Conservation (phyloP, 1,140 invertebrate species). For the Caenorhabditis elegans region DNA sequence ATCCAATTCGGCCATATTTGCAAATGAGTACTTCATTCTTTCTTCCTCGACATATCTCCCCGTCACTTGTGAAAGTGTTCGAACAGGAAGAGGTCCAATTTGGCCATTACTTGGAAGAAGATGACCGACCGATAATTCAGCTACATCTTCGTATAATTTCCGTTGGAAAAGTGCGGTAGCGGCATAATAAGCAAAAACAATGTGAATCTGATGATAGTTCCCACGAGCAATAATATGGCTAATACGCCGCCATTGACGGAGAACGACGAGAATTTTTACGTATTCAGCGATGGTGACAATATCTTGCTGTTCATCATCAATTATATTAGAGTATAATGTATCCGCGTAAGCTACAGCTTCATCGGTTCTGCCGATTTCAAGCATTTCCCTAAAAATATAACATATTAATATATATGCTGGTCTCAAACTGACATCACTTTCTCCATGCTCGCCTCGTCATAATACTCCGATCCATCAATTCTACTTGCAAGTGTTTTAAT, state of each 20-base stretch:
- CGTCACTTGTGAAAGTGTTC: background rate
- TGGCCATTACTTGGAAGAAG: background rate
- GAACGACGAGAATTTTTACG: background rate
- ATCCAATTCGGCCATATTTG: background rate
- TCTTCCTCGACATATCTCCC: constrained; percentile 4
- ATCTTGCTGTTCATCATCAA: background rate
- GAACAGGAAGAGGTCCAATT: background rate
- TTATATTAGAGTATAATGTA: background rate
- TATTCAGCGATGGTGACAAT: constrained; percentile 7
- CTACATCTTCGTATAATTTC: background rate
- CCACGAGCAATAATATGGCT: background rate
- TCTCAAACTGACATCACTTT: background rate
- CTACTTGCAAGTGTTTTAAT: background rate
- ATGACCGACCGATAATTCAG: background rate
- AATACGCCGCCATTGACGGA: background rate
- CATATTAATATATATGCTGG: background rate
- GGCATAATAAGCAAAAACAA: background rate
- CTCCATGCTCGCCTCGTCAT: constrained; percentile 7
- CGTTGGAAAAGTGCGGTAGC: background rate
- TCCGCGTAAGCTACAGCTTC: background rate
- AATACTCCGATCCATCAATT: constrained; percentile 1
- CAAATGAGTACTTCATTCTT: background rate
- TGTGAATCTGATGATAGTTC: constrained; percentile 1
- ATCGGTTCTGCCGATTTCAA: background rate
- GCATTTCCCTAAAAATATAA: background rate